Base-by-base conservation (phyloP, 2,888 invertebrate species). In the Ellobium chinense region DNA sequence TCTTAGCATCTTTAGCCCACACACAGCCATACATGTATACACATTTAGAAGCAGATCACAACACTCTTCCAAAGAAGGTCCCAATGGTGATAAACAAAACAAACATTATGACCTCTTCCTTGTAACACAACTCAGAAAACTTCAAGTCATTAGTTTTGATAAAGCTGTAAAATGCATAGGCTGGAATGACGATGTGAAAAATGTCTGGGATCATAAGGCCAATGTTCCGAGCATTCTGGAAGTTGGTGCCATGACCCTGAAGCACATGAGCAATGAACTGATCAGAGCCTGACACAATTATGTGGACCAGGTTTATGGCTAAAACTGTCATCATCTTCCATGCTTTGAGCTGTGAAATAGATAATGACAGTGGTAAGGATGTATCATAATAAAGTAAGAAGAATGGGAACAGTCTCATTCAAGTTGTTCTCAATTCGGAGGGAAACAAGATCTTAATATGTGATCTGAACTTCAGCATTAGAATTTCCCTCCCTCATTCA, bases 141-240 rank as follows among this genome's bases (percentile, higher is more conserved):
- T 88, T 87, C n/a, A 89, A 81, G 2, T 90, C 87, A 70, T 91
- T 91, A 7, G 81, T 82, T 46, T 85, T 85, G 0, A 92, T 90
- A 82, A 91, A 84, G 27, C 83, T 84, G 54, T 87, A 85, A 21
- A 94, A 84, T 83, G 92, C 92, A 81, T 90, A 88, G 3, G 91
- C 60, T 0, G 96, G 95, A 82, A 96, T 93, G 27, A 94, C 85
- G 36, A 96, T 93, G 88, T 92, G 92, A 7, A 91, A 81, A 21
- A 91, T 34, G 81, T 92, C 92, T 0, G 92, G 92, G 5, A 91
- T 82, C 91, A 92, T 90, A 69, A 92, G 81, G 0, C 89, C 92
- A 31, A 92, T 82, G 76, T 92, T 89, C 24, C 92, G 85, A 0
- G 87, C 87, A 56, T 89, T 91, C 80, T 92, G 92, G 78, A 91